phyloP scores from a whole-genome alignment of 1,140 invertebrate genomes.

The Habropoda laboriosa region DNA sequence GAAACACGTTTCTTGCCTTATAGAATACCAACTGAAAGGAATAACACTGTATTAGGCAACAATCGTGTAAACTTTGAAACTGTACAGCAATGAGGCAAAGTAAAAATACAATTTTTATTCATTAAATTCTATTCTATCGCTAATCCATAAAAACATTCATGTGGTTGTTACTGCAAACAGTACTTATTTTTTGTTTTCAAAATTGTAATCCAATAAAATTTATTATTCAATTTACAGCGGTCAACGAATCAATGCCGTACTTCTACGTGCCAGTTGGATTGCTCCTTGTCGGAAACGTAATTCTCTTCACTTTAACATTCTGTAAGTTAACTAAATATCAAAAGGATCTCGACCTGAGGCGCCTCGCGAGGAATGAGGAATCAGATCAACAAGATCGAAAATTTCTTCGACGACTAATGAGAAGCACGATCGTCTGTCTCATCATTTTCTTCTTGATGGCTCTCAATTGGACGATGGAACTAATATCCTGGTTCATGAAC shows the following conservation, averaged over 20 bases:
- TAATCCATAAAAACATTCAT: too few relatives aligned
- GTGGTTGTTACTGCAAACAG: too few relatives aligned
- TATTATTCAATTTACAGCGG: constrained; percentile 76
- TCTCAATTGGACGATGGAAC: constrained; percentile 83
- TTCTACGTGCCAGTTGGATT: constrained; percentile 85
- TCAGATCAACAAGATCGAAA: constrained; percentile 73
- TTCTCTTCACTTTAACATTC: constrained; percentile 83
- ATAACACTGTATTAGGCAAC: neutral
- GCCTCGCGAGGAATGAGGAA: constrained; percentile 73
- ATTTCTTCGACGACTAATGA: constrained; percentile 70
- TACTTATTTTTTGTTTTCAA: too few relatives aligned
- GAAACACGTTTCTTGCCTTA: neutral
- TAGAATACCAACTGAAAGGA: neutral
- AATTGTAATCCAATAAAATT: neutral
- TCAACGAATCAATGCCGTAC: constrained; percentile 83
- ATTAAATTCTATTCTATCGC: too few relatives aligned
- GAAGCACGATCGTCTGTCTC: constrained; percentile 78
- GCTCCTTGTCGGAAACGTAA: constrained; percentile 82
- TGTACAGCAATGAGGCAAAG: neutral
- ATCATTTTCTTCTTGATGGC: constrained; percentile 83
- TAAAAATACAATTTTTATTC: too few relatives aligned
- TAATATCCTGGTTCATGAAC: constrained; percentile 81
- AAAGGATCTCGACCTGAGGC: constrained; percentile 71
- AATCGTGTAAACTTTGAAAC: neutral
- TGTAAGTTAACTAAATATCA: constrained; percentile 74